These are phyloP conservation scores for Hartigia nigra DNA, from an alignment of 2,888 invertebrate genomes.

Conservation along the genomic window DNA sequence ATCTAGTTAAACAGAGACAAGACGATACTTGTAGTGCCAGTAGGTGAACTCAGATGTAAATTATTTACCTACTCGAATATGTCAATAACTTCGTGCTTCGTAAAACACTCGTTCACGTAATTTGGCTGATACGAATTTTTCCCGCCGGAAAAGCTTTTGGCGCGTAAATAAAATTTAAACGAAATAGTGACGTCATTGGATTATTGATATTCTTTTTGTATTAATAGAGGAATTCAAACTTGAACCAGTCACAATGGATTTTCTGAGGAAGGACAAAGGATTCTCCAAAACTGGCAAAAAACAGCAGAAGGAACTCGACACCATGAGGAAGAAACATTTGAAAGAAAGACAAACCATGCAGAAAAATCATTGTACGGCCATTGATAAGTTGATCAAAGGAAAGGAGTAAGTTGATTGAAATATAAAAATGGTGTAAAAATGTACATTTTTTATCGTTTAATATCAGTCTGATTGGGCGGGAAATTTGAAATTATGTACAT, in stretches of 20 bases:
- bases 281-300: conserved; percentile 72
- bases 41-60: no score
- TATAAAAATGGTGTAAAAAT: neutral
- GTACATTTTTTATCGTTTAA: no score
- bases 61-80: neutral
- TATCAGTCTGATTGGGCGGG: no score
- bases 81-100: neutral
- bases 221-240: conserved; percentile 53
- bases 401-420: conserved; percentile 66
- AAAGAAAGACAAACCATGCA: conserved; percentile 74
- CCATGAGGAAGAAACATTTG: conserved; percentile 71
- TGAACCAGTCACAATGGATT: conserved; percentile 67
- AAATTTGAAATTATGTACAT: neutral
- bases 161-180: neutral
- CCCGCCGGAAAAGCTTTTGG: no score
- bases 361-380: conserved; percentile 69
- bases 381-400: conserved; percentile 72
- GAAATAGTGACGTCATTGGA: neutral
- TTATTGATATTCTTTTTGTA: neutral
- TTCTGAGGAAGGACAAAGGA: conserved; percentile 68
- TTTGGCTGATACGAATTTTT: neutral
- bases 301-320: conserved; percentile 73
- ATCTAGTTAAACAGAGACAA: no score
- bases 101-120: neutral
- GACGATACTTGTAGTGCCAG: no score